phyloP scores from a whole-genome alignment of 2,888 invertebrate species.

The Tubiluchus corallicola region DNA sequence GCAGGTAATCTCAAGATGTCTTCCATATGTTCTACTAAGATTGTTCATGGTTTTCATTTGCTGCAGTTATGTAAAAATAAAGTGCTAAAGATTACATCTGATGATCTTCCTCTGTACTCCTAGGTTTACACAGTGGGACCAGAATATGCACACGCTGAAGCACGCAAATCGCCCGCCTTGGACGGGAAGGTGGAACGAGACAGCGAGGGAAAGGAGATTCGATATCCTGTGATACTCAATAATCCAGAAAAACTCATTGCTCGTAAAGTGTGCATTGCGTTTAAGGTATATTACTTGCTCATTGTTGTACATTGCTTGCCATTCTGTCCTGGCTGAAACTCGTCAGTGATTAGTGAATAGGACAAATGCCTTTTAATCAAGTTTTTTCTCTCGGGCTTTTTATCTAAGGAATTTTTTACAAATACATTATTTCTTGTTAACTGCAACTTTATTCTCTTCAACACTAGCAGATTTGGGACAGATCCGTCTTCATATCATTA shows the following conservation, averaged over 20 bases:
- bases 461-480: no score
- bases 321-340: not conserved
- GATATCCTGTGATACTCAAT: conserved; percentile 93
- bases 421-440: no score
- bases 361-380: not conserved
- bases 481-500: no score
- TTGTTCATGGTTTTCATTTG: no score
- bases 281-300: conserved; percentile 29
- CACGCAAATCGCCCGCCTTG: conserved; percentile 89
- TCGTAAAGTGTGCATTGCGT: conserved; percentile 64
- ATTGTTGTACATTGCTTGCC: not conserved
- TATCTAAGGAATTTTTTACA: no score
- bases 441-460: no score
- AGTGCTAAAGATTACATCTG: no score
- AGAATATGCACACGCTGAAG: conserved; percentile 98
- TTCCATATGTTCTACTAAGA: no score
- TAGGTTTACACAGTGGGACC: conserved; percentile 98
- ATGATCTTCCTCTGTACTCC: no score
- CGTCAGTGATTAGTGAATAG: not conserved
- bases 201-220: conserved; percentile 83
- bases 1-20: no score
- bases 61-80: no score
- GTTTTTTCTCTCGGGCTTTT: no score
- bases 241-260: conserved; percentile 96
- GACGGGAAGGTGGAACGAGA: conserved; percentile 98